Evolutionary conservation across 2,113 vertebrate genomes (phyloP), one percentile per base, ranked within the genome.

Genomic region (Callopanchax toddi): DNA sequence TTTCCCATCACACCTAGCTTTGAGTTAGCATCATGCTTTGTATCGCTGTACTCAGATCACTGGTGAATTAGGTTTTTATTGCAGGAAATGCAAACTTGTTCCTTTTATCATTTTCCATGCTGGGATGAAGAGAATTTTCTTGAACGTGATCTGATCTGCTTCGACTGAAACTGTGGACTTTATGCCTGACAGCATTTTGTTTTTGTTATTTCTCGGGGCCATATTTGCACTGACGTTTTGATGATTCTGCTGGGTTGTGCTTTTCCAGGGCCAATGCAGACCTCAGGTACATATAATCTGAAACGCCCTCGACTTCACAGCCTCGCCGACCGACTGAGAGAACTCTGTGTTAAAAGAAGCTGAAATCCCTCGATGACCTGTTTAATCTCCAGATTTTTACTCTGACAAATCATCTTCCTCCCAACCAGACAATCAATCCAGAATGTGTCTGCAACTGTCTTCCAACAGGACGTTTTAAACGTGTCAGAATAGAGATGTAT

Each of bases 141-240:
- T 16, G 64, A 49, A 82, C 43, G 21, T 29, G 40, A 61, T 36
- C 42, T 29, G 40, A 61, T 36, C 42, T 74, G 66, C 79, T 69
- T 53, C 17, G 22, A 71, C 51, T 69, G 64, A 63, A 71, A 66
- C 51, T 25, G 60, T 26, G 56, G 74, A 80, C 58, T 63, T 46
- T 13, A 37, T 53, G 26, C 74, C 36, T 4, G 65, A 59, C 43
- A 52, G 51, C 51, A 3, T 51, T 63, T 75, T 63, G 68, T 58
- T 45, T 61, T 67, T 51, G 48, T 66, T 72, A 46, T 73, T 82
- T 81, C 54, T 62, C 52, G 86, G 87, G 87, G 86, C 84, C 61
- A 78, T 83, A 84, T 89, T 83, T 91, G 89, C 83, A 74, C 89
- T 89, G 85, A 85, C 48, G 8, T 25, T 76, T 78, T 81, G 46